Evolutionary conservation across 1,140 invertebrate genomes (phyloP).

Genomic region (Tyrophagus putrescentiae): DNA sequence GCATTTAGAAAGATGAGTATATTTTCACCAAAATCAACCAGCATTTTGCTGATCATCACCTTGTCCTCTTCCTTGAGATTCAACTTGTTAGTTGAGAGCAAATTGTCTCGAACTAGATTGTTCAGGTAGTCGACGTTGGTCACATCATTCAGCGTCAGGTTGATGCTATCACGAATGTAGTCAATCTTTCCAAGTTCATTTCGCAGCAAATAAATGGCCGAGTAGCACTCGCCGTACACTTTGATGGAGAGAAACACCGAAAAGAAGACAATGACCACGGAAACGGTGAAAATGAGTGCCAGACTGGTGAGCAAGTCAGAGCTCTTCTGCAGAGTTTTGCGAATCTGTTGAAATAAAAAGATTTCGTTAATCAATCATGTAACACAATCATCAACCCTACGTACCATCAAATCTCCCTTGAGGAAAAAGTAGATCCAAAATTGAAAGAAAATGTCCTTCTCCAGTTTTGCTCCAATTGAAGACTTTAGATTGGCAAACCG

Average conservation of each 20-base stretch:
- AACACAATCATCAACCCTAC: conserved; percentile 7
- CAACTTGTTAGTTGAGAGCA: conserved; percentile 2
- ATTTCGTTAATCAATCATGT: neutral
- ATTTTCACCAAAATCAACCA: neutral
- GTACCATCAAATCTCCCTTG: conserved; percentile 3
- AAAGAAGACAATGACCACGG: neutral
- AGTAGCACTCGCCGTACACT: conserved; percentile 9
- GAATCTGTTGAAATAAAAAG: neutral
- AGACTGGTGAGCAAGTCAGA: conserved; percentile 2
- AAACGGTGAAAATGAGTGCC: neutral
- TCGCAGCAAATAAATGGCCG: neutral
- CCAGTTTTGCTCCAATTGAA: neutral
- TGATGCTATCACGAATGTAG: conserved; percentile 4
- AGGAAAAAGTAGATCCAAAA: neutral
- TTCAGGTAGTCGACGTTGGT: neutral
- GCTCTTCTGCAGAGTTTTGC: neutral
- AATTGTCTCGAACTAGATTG: neutral
- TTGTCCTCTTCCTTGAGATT: conserved; percentile 14
- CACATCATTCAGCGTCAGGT: conserved; percentile 1
- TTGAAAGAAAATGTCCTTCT: neutral
- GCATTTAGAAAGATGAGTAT: neutral
- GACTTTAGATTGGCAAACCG: neutral
- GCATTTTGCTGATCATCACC: neutral
- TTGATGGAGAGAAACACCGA: conserved; percentile 8
- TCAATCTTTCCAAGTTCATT: conserved; percentile 3